These are phyloP conservation scores for Sebastes steindachneri DNA, from an alignment of 2,797 vertebrate genomes.

Conservation along the genomic window DNA sequence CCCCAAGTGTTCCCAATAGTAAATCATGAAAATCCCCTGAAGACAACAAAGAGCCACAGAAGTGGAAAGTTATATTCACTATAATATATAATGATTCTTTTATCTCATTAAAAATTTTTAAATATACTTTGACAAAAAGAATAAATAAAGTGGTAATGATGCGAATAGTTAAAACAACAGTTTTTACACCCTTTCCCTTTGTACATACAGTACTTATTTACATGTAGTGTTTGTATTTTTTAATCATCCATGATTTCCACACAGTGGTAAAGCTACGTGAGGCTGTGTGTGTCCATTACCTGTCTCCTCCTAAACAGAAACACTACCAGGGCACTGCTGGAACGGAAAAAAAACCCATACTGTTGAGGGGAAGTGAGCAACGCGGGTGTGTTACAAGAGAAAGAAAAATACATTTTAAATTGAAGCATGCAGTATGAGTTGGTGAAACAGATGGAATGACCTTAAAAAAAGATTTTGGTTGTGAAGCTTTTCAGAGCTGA, in stretches of 20 bases:
- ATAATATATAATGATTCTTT: not conserved
- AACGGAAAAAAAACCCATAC: not conserved
- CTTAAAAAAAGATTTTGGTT: not conserved
- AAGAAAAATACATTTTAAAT: not conserved
- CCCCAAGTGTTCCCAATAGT: not conserved
- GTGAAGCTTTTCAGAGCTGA: not conserved
- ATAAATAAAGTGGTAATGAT: slow-evolving; percentile 37
- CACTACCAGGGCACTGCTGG: not conserved
- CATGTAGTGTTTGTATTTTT: slow-evolving; percentile 10
- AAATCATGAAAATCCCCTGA: not conserved
- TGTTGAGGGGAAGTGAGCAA: not conserved
- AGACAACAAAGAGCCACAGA: not conserved
- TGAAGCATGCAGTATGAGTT: not conserved
- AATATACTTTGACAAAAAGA: slow-evolving; percentile 10
- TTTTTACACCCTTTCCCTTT: not conserved
- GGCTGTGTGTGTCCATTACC: not conserved
- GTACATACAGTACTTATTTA: slow-evolving; percentile 5
- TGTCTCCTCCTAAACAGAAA: not conserved
- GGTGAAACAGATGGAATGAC: not conserved
- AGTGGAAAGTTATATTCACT: not conserved
- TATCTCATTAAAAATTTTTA: not conserved
- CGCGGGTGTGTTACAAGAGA: not conserved
- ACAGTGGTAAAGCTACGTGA: not conserved
- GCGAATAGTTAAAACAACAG: not conserved
- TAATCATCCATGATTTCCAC: not conserved